Evolutionary conservation across 2,113 vertebrate species (phyloP).

Genomic region (Zosterops lateralis): DNA sequence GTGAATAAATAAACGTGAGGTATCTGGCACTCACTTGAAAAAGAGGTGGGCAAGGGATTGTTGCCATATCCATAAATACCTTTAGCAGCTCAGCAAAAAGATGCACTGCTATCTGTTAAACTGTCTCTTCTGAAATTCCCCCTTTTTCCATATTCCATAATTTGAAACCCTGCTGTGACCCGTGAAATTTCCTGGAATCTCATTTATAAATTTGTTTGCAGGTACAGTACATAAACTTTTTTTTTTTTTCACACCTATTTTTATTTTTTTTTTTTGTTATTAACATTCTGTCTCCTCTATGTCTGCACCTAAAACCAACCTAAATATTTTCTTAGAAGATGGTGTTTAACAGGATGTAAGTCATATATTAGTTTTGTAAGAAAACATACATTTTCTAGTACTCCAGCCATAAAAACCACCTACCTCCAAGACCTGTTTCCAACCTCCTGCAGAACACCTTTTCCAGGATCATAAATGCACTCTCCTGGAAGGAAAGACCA

Average conservation of each 20-base stretch:
- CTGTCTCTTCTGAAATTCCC: constrained; percentile 5
- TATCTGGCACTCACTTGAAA: constrained; percentile 18
- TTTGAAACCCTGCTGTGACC: constrained; percentile 36
- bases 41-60: background rate
- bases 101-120: constrained; percentile 12
- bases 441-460: background rate
- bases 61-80: constrained; percentile 34
- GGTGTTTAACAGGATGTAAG: constrained; percentile 65
- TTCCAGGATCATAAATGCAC: background rate
- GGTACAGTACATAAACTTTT: constrained; percentile 24
- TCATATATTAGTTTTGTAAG: constrained; percentile 53
- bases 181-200: constrained; percentile 34
- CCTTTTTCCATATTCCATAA: background rate
- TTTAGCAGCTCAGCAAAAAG: constrained; percentile 11
- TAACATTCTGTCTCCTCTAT: constrained; percentile 54
- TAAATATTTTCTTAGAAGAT: constrained; percentile 67
- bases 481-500: background rate
- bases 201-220: constrained; percentile 48
- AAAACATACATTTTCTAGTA: constrained; percentile 61
- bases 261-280: constrained; percentile 53
- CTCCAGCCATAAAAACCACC: constrained; percentile 44
- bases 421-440: constrained; percentile 36
- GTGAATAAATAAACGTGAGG: constrained; percentile 13
- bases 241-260: constrained; percentile 17
- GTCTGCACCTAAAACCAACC: constrained; percentile 64